A percentile compares a stretch with the other conserved stretches of the same genome.
phyloP scores from a whole-genome alignment of 2,888 invertebrate genomes.

The Nineta flava region DNA sequence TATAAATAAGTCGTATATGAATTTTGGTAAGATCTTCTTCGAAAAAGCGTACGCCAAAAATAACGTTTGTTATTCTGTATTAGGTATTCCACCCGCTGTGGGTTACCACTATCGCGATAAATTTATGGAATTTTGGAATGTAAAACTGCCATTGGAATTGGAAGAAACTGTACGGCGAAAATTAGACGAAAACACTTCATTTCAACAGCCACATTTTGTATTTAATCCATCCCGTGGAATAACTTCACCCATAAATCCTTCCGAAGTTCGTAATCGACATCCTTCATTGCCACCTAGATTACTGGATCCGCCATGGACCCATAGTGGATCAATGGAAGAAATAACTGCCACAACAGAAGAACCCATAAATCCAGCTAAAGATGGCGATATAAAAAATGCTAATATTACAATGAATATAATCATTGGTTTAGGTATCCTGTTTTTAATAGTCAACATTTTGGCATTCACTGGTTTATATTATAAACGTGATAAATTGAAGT shows the following conservation, averaged over 20 bases:
- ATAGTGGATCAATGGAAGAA: background rate
- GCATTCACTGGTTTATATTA: conserved; percentile 50
- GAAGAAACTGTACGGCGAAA: background rate
- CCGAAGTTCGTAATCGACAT: too few relatives aligned
- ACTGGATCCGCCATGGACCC: background rate
- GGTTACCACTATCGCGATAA: conserved; percentile 60
- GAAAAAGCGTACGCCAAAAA: background rate
- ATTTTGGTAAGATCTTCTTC: conserved; percentile 43
- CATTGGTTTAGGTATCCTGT: conserved; percentile 48
- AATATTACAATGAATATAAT: conserved; percentile 29
- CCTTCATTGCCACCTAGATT: conserved; percentile 7
- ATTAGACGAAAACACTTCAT: conserved; percentile 7
- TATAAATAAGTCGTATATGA: conserved; percentile 58
- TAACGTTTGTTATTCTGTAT: conserved; percentile 13
- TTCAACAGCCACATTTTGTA: conserved; percentile 6
- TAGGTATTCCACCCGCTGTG: conserved; percentile 61
- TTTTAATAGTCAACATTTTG: conserved; percentile 56
- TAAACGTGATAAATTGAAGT: conserved; percentile 41
- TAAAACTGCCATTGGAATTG: conserved; percentile 10
- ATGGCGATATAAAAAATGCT: conserved; percentile 24
- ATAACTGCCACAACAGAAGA: conserved; percentile 22
- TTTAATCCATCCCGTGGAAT: too few relatives aligned
- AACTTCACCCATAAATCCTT: too few relatives aligned
- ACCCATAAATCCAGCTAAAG: conserved; percentile 18
- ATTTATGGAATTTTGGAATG: conserved; percentile 63